Evolutionary conservation across 2,888 invertebrate species (phyloP).

Genomic region (Deilephila elpenor): DNA sequence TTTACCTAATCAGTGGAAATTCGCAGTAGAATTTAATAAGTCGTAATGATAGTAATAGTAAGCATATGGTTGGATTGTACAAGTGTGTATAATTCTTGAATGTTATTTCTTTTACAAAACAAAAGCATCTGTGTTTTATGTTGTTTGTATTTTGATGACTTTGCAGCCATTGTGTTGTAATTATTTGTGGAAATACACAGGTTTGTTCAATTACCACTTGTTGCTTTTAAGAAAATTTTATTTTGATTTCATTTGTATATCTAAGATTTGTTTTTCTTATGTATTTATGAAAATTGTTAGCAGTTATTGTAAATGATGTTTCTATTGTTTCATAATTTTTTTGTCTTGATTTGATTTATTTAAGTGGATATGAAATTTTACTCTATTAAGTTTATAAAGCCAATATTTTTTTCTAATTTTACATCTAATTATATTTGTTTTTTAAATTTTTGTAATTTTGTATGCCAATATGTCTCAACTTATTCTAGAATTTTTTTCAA

Average conservation of each 20-base stretch:
- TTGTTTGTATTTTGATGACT: conserved; percentile 24
- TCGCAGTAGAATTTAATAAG: background rate
- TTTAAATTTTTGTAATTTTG: too few species aligned
- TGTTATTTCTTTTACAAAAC: background rate
- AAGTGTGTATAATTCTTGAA: background rate
- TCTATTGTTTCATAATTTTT: too few species aligned
- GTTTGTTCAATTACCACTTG: background rate
- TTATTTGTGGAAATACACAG: background rate
- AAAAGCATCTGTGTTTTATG: conserved; percentile 25
- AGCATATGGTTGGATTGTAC: background rate
- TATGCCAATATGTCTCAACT: background rate
- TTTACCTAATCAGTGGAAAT: background rate
- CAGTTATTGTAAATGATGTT: too few species aligned
- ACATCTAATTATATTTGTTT: too few species aligned
- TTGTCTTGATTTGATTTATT: too few species aligned
- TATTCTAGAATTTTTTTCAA: background rate
- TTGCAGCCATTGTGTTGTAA: background rate
- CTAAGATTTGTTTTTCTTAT: background rate
- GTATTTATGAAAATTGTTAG: background rate
- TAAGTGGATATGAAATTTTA: too few species aligned
- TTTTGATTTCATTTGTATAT: background rate
- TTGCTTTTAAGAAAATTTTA: background rate
- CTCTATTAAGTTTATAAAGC: too few species aligned
- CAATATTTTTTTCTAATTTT: too few species aligned
- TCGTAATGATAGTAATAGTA: background rate